These are phyloP conservation scores for Xenopus borealis DNA, from an alignment of 2,113 vertebrate species.

Conservation along the genomic window DNA sequence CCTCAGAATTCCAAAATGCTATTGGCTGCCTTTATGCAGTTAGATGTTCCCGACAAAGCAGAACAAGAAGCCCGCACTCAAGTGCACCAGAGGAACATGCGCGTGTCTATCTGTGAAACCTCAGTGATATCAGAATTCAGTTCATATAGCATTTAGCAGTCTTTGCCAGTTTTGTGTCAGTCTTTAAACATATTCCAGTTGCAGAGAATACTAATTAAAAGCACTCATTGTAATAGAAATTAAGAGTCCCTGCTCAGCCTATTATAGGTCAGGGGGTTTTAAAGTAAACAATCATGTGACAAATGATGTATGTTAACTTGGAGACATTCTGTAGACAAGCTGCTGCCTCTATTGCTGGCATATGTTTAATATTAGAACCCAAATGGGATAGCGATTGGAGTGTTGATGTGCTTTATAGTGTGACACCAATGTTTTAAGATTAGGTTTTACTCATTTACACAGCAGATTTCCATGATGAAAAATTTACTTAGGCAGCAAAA, in stretches of 20 bases:
- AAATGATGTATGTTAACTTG: slow-evolving; percentile 71
- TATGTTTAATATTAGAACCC: slow-evolving; percentile 68
- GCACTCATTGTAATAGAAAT: slow-evolving; percentile 70
- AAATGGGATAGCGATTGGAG: slow-evolving; percentile 64
- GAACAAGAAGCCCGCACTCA: neutral
- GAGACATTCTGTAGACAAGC: slow-evolving; percentile 65
- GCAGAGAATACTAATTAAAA: slow-evolving; percentile 75
- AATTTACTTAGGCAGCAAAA: slow-evolving; percentile 56
- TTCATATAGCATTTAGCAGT: slow-evolving; percentile 69
- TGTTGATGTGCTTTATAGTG: slow-evolving; percentile 60
- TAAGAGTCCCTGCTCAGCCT: slow-evolving; percentile 69
- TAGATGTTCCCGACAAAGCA: neutral
- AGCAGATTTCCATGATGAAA: slow-evolving; percentile 51
- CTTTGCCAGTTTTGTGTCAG: slow-evolving; percentile 73
- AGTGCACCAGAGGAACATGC: slow-evolving; percentile 58
- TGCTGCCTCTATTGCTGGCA: slow-evolving; percentile 65
- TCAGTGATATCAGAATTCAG: slow-evolving; percentile 71
- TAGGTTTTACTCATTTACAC: neutral
- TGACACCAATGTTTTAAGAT: slow-evolving; percentile 42
- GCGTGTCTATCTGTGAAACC: slow-evolving; percentile 68
- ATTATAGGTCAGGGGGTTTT: slow-evolving; percentile 66
- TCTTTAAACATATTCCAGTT: slow-evolving; percentile 71
- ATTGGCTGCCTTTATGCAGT: neutral
- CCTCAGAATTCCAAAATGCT: too few species aligned
- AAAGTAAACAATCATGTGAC: slow-evolving; percentile 73